Evolutionary conservation across 1,140 invertebrate species (phyloP), one percentile per base, ranked within the genome.

Genomic region (Akabosia matsudoensis): DNA sequence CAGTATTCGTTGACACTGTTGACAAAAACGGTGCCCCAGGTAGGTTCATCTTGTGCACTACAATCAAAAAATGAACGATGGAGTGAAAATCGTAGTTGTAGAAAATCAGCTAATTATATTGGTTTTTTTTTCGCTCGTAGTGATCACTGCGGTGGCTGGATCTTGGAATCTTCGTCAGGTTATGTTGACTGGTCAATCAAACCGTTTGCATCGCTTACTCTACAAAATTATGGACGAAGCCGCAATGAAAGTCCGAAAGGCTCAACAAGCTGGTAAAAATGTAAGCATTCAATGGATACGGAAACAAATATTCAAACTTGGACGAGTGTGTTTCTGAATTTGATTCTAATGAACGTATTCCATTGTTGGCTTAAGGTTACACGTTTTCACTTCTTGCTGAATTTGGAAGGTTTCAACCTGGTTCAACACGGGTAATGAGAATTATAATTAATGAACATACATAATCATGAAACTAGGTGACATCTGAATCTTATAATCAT

Each of bases 371-470:
- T 67, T 31, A 13, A 67, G 61, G 61, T 67, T 4, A 67, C 61
- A 1, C 61, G 61, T n/a, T 67, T 67, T n/a, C 61, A 67, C 61
- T 67, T 67, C 22, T n/a, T 67, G 24, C n/a, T 67, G 24, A 67
- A 67, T 30, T 30, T 61, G 7, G 54, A 61, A 24, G 54, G 54
- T 4, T 61, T 61, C 24, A 61, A 24, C 24, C 37, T 45, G 7
- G 37, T 45, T 45, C 37, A 45, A 45, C 37, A 45, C 37, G 37
- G 37, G n/a, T n/a, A n/a, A n/a, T n/a, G n/a, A n/a, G n/a, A n/a
- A n/a, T n/a, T n/a, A n/a, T n/a, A n/a, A n/a, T n/a, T n/a, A n/a
- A n/a, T n/a, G n/a, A n/a, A n/a, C n/a, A n/a, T n/a, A n/a, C n/a
- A n/a, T n/a, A n/a, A n/a, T n/a, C n/a, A n/a, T n/a, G n/a, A n/a